Evolutionary conservation across 2,797 vertebrate species (phyloP), one percentile per base, ranked within the genome.

Genomic region (Gymnopithys bicolor): DNA sequence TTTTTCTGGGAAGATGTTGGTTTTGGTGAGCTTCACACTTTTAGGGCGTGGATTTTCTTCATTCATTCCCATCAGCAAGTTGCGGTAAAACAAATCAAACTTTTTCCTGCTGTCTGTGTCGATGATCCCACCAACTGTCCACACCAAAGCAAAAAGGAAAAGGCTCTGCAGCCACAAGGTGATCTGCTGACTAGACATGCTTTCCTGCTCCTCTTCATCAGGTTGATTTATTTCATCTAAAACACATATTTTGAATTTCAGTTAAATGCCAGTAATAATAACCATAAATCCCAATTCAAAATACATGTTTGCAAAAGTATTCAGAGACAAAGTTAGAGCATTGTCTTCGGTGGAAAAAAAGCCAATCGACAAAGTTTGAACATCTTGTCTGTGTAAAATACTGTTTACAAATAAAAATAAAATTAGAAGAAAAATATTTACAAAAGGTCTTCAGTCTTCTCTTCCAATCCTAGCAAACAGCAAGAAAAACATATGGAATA

Each of bases 141-240:
- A 99, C 46, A 99, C 99, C 85, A 98, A 93, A 14, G 99, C 97
- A 43, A 99, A 99, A n/a, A 99, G 97, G 93, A 99, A 99, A 15
- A 99, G 97, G 23, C 98, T 97, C 95, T 99, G 99, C 30, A 99
- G 98, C 99, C 99, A 99, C 63, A 98, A 97, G 66, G 97, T 98
- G 78, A 98, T 97, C 69, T 99, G 98, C 89, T 99, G 98, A 90
- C 96, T 98, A 73, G 99, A 98, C 97, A 98, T 94, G n/a, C 74
- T 78, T 94, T 98, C 97, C 7, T 64, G 69, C 8, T 97, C 97
- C 5, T 94, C 94, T 41, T 97, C 89, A 35, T 95, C 85, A 1
- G 95, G 73, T 7, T 63, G 67, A 35, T 70, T 95, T 84, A 99
- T 98, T 98, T 99, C 99, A 98, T 99, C 99, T 99, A 79, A 60